Evolutionary conservation across 2,888 invertebrate genomes (phyloP).

Genomic region (Drosophila affinis): DNA sequence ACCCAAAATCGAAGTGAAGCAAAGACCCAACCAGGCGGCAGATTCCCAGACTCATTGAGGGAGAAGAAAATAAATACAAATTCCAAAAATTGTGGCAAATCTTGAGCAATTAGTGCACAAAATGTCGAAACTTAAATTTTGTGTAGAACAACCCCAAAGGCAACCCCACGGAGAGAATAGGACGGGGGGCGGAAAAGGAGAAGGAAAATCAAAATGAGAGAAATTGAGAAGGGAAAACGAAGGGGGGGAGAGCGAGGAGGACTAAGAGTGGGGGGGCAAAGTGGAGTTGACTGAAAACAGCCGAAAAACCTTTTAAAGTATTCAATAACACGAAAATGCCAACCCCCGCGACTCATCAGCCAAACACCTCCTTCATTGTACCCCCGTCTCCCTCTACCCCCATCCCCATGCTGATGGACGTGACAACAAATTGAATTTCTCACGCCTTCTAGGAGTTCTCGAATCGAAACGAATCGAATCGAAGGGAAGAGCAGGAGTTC

Average conservation of each 20-base stretch:
- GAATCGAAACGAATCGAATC: too few relatives aligned
- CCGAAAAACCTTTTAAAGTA: conserved; percentile 74
- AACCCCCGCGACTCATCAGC: conserved; percentile 41
- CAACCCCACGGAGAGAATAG: too few relatives aligned
- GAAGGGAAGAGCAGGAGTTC: background rate
- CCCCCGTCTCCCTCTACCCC: background rate
- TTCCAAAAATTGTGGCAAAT: conserved; percentile 19
- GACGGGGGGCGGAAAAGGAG: background rate
- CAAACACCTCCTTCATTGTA: conserved; percentile 4
- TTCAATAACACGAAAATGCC: conserved; percentile 73
- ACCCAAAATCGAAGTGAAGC: conserved; percentile 2
- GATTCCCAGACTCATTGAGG: conserved; percentile 30
- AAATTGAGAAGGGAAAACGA: background rate
- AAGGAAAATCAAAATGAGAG: background rate
- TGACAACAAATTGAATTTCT: conserved; percentile 46
- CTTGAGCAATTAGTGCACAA: conserved; percentile 39
- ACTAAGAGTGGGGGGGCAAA: background rate
- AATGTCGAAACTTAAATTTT: conserved; percentile 36
- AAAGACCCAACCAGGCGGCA: conserved; percentile 8
- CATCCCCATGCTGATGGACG: conserved; percentile 31
- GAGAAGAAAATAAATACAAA: conserved; percentile 15
- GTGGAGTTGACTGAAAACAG: background rate
- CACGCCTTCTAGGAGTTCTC: conserved; percentile 25
- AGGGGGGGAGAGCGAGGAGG: conserved; percentile 16
- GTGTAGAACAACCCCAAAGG: conserved; percentile 27